These are phyloP conservation scores for Atta texana DNA, from an alignment of 1,140 invertebrate species.

Conservation along the genomic window DNA sequence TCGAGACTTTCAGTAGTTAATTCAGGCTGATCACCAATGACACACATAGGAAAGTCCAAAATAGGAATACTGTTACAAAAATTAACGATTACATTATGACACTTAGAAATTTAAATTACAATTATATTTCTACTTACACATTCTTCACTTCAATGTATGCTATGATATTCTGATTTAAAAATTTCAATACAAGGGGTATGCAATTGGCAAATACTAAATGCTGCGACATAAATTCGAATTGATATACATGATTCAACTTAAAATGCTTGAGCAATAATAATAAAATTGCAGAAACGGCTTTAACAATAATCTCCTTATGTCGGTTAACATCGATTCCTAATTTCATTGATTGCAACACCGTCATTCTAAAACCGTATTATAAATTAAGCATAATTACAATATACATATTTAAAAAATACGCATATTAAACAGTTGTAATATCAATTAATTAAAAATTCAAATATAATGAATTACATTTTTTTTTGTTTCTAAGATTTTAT, in stretches of 20 bases:
- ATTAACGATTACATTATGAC: not conserved
- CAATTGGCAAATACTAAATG: slow-evolving; percentile 99
- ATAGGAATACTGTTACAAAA: slow-evolving; percentile 92
- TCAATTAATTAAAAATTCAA: slow-evolving; percentile 28
- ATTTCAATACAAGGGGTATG: slow-evolving; percentile 99
- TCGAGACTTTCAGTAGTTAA: slow-evolving; percentile 97
- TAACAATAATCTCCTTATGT: slow-evolving; percentile 99
- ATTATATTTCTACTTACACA: slow-evolving; percentile 87
- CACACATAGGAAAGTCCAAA: slow-evolving; percentile 98
- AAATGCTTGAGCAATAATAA: slow-evolving; percentile 98
- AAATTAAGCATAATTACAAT: slow-evolving; percentile 29
- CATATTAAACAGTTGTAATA: slow-evolving; percentile 35
- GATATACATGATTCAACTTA: slow-evolving; percentile 99
- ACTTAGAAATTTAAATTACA: not conserved
- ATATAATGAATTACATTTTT: slow-evolving; percentile 2
- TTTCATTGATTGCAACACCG: slow-evolving; percentile 98
- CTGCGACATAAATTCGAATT: slow-evolving; percentile 99
- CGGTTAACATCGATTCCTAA: slow-evolving; percentile 98
- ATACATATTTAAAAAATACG: slow-evolving; percentile 24
- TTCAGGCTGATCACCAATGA: slow-evolving; percentile 98
- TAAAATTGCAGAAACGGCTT: slow-evolving; percentile 98
- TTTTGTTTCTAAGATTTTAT: not conserved
- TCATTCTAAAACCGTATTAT: slow-evolving; percentile 89
- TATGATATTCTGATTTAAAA: slow-evolving; percentile 99
- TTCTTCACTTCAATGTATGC: slow-evolving; percentile 98